Base-by-base conservation (phyloP, 92 coral and sea anemone genomes). In the Phenganax subtilis region DNA sequence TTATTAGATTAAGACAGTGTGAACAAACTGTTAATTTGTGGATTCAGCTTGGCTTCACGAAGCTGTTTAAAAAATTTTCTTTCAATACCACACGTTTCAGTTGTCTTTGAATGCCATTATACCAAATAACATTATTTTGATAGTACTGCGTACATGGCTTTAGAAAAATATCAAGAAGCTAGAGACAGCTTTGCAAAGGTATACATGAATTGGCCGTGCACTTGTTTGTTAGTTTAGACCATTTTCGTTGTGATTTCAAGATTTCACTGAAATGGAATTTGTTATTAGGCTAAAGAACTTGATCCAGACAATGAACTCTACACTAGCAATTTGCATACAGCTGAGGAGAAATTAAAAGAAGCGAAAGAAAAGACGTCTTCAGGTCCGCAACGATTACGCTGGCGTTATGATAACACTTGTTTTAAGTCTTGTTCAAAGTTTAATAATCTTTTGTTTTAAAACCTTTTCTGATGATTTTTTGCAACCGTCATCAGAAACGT, bases 231-330 rank as follows among this genome's bases (percentile, higher is more conserved):
- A 61, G 67, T 17, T 12, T 61, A 4, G n/a, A 17, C 20, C 27
- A 61, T 17, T 61, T 61, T 7, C 12, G 58, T 7, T 56, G 16
- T 10, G 16, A 10, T 10, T 56, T 56, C 16, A 56, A 56, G 60
- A 56, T 15, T 10, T 56, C 16, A 2, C 1, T 56, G 47, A 37
- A 37, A 5, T 37, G 6, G 27, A 59, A 59, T 14, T 25, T 71
- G 76, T 9, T 73, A 25, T 79, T 16, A 96, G 99, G 99, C 99
- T 5, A 81, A 92, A 71, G 93, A 92, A 58, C 78, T 96, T 51
- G 99, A 96, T 14, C 99, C 99, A 59, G 91, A 85, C 47, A 92
- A 91, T 86, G 75, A 88, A 54, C 89, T 96, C 80, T 96, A 96
- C 85, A 87, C 87, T 70, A 87, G 78, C 75, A 92, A 89, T 77